Evolutionary conservation across 2,113 vertebrate species (phyloP).

Genomic region (Rynchops niger): DNA sequence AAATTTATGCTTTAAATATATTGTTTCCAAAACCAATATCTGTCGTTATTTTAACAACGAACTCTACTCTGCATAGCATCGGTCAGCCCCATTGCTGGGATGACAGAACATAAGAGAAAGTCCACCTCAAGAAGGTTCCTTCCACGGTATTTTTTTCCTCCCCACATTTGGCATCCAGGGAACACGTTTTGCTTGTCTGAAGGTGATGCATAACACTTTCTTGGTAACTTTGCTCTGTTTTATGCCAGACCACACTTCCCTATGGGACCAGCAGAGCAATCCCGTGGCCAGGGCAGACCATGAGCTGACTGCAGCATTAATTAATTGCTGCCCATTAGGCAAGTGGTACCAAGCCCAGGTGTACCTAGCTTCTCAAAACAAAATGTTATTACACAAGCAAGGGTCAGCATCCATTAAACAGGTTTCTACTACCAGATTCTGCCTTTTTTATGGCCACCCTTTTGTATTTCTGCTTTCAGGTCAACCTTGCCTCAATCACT

Average conservation of each 20-base stretch:
- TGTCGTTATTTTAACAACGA: background rate
- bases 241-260: background rate
- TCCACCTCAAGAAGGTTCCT: background rate
- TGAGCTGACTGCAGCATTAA: background rate
- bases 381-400: background rate
- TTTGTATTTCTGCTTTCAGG: background rate
- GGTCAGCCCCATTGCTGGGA: background rate
- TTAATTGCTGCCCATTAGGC: background rate
- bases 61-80: background rate
- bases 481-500: background rate
- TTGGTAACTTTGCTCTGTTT: background rate
- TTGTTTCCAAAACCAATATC: background rate
- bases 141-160: background rate
- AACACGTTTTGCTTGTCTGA: background rate
- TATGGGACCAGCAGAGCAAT: background rate
- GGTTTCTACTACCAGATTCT: background rate
- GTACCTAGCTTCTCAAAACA: background rate
- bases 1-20: background rate
- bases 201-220: background rate
- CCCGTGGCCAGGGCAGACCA: background rate
- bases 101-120: background rate
- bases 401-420: background rate
- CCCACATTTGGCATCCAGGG: background rate
- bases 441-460: background rate
- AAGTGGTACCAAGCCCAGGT: background rate